These are phyloP conservation scores for Urocitellus parryii DNA, from an alignment of 2,113 vertebrate genomes.

Conservation along the genomic window DNA sequence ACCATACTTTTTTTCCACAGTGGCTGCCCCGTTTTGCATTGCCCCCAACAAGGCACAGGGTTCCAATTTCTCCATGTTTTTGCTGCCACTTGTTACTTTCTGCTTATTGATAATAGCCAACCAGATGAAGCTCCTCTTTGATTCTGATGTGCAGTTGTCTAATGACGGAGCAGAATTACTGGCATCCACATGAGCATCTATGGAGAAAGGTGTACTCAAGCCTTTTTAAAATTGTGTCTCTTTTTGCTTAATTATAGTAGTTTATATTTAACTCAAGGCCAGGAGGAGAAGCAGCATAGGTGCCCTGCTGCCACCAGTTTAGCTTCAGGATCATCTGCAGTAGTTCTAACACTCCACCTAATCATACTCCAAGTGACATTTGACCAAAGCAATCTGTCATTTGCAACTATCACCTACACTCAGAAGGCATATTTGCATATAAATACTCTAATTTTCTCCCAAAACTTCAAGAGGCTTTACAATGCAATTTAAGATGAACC, in stretches of 20 bases:
- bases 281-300: too few relatives aligned
- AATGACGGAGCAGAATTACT: accelerated
- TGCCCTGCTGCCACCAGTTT: too few relatives aligned
- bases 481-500: neutral
- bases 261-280: neutral
- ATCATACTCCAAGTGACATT: neutral
- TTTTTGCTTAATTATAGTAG: neutral
- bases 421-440: neutral
- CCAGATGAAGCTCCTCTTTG: accelerated
- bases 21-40: accelerated
- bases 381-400: neutral
- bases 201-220: neutral
- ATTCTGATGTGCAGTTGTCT: neutral
- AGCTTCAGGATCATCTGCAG: accelerated
- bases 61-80: neutral
- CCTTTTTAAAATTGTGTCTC: neutral
- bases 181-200: neutral
- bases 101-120: neutral
- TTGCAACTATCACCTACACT: too few relatives aligned
- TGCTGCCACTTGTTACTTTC: neutral
- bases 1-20: neutral
- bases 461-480: neutral
- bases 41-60: neutral
- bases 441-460: too few relatives aligned
- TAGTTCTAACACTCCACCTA: neutral